Conservation (phyloP, 2,797 vertebrate genomes). For the Adrianichthys oophorus region DNA sequence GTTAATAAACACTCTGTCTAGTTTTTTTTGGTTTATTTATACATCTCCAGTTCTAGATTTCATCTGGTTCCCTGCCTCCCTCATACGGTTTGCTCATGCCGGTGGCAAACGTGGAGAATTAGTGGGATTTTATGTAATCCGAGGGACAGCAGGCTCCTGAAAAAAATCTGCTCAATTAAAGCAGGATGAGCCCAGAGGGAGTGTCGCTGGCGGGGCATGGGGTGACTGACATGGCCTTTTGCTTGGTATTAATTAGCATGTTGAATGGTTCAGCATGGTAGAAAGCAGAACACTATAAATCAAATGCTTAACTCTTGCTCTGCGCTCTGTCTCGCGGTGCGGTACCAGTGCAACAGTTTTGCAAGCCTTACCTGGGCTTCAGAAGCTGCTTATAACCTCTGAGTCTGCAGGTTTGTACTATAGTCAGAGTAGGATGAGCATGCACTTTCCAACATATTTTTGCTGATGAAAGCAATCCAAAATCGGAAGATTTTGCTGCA, state of each 20-base stretch:
- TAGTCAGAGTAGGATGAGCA: background rate
- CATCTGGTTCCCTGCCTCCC: slow-evolving; percentile 40
- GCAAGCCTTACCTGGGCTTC: slow-evolving; percentile 5
- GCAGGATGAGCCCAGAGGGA: slow-evolving; percentile 77
- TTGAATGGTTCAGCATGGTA: slow-evolving; percentile 72
- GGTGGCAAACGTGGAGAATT: slow-evolving; percentile 68
- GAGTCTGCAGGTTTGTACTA: slow-evolving; percentile 6
- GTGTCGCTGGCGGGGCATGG: slow-evolving; percentile 67
- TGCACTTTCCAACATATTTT: background rate
- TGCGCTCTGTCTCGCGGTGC: slow-evolving; percentile 5
- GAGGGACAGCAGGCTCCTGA: slow-evolving; percentile 65
- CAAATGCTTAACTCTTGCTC: slow-evolving; percentile 59
- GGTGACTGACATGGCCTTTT: slow-evolving; percentile 79
- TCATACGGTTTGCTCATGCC: slow-evolving; percentile 48
- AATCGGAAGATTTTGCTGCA: slow-evolving; percentile 3
- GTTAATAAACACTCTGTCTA: slow-evolving; percentile 78
- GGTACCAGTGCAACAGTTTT: slow-evolving; percentile 13
- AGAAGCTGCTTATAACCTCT: slow-evolving; percentile 20
- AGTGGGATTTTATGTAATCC: slow-evolving; percentile 78
- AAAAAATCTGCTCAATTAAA: slow-evolving; percentile 80
- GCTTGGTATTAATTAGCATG: slow-evolving; percentile 81
- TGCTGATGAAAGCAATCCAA: too few relatives aligned
- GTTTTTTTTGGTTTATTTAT: slow-evolving; percentile 77
- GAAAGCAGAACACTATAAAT: slow-evolving; percentile 57
- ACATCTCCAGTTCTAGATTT: slow-evolving; percentile 56